Conservation (phyloP, 2,113 vertebrate species). For the Cyprinodon variegatus region DNA sequence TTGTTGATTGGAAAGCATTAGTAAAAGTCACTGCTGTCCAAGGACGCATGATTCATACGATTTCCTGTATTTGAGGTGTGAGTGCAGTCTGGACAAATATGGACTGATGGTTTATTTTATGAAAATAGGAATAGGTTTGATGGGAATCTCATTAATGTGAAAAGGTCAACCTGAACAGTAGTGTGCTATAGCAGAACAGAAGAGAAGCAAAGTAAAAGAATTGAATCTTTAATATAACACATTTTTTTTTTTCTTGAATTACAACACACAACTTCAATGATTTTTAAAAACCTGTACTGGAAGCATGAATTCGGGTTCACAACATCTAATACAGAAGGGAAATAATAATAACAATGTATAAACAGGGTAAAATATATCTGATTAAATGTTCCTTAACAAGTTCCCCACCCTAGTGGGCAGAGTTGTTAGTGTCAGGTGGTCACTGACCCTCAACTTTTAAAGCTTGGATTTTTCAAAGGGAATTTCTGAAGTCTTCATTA, state of each 20-base stretch:
- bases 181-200: neutral
- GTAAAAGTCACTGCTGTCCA: neutral
- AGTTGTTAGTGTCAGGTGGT: neutral
- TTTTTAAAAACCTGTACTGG: neutral
- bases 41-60: neutral
- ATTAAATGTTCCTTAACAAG: neutral
- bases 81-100: neutral
- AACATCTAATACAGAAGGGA: neutral
- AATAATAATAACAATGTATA: neutral
- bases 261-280: neutral
- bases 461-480: neutral
- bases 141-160: neutral
- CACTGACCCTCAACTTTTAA: neutral
- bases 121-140: neutral
- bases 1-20: conserved; percentile 38
- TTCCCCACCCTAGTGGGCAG: neutral
- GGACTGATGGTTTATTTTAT: neutral
- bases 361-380: neutral
- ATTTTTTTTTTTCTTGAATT: neutral
- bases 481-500: neutral
- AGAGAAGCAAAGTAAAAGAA: neutral
- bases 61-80: conserved; percentile 3
- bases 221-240: neutral
- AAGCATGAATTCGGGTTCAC: neutral
- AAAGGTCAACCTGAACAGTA: neutral